Conservation (phyloP, 2,113 vertebrate species). For the Oryzias javanicus region DNA sequence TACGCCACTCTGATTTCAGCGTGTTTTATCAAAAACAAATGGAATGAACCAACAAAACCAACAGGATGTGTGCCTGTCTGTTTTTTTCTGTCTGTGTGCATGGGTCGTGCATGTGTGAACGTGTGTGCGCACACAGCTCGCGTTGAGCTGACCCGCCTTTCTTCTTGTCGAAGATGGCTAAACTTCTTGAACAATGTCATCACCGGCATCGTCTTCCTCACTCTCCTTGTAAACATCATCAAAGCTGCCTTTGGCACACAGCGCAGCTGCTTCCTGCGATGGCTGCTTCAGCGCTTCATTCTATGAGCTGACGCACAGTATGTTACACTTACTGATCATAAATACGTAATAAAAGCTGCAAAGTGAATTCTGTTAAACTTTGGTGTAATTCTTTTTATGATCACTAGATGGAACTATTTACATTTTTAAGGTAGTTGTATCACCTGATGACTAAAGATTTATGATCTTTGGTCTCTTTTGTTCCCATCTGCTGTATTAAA, state of each 20-base stretch:
- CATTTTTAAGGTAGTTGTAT: no score
- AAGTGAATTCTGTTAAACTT: not conserved
- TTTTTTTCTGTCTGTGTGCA: conserved; percentile 18
- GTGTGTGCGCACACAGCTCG: conserved; percentile 45
- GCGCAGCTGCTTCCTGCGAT: conserved; percentile 66
- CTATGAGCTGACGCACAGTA: conserved; percentile 15
- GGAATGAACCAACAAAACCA: conserved; percentile 30
- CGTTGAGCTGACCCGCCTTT: conserved; percentile 48
- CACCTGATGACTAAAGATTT: not conserved
- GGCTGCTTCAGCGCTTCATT: conserved; percentile 68
- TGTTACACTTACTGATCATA: not conserved
- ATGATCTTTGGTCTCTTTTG: no score
- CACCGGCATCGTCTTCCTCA: conserved; percentile 82
- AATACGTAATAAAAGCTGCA: not conserved
- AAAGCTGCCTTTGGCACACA: conserved; percentile 86
- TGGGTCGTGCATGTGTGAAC: conserved; percentile 17
- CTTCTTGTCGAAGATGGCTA: conserved; percentile 75
- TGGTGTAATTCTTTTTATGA: not conserved
- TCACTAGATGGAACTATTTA: not conserved
- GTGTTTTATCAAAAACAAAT: not conserved
- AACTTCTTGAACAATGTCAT: conserved; percentile 83
- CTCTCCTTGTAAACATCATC: conserved; percentile 84
- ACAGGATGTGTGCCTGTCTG: conserved; percentile 39
- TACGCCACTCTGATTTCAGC: conserved; percentile 4
- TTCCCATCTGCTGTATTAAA: no score